Conservation (phyloP, 2,113 vertebrate genomes). For the Dasyurus viverrinus region DNA sequence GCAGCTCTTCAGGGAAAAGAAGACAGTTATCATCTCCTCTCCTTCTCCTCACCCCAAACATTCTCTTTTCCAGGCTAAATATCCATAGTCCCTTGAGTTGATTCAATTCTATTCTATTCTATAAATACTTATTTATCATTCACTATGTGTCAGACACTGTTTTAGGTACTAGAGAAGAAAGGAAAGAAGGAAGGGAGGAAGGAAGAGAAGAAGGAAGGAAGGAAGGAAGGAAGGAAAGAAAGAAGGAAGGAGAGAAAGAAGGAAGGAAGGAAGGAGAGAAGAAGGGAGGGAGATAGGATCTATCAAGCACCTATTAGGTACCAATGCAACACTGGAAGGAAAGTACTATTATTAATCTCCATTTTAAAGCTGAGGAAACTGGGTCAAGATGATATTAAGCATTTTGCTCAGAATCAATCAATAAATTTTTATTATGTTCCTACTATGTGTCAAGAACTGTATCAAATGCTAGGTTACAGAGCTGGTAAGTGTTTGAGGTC, state of each 20-base stretch:
- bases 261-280: too few species aligned
- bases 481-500: too few species aligned
- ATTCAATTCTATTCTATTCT: too few species aligned
- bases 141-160: background rate
- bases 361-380: background rate
- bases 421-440: background rate
- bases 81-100: background rate
- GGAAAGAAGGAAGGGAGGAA: too few species aligned
- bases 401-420: background rate
- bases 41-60: background rate
- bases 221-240: too few species aligned
- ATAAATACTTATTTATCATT: too few species aligned
- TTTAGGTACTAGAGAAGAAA: background rate
- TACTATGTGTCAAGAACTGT: too few species aligned
- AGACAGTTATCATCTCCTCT: background rate
- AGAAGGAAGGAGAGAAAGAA: too few species aligned
- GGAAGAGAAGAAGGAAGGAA: background rate
- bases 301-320: background rate
- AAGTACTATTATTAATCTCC: background rate
- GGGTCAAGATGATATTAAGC: background rate
- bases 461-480: too few species aligned
- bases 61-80: background rate
- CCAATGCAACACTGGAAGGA: background rate
- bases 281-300: background rate
- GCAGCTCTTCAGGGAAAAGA: background rate